A percentile compares a stretch with the other conserved stretches of the same genome.
phyloP scores from a whole-genome alignment of 2,797 vertebrate species.

The Ataeniobius toweri region DNA sequence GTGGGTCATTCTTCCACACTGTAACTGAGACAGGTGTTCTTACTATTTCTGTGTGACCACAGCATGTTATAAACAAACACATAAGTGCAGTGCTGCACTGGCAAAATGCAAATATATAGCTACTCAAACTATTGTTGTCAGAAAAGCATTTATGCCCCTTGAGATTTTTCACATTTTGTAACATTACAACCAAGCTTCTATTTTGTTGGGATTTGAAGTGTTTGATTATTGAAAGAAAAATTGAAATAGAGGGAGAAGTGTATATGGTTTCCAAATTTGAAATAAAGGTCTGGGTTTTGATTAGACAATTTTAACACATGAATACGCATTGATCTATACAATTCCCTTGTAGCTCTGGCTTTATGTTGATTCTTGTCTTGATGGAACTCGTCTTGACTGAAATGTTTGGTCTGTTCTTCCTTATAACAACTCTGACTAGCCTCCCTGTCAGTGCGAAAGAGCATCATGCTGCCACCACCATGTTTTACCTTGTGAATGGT shows the following conservation, averaged over 20 bases:
- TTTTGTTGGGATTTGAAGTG: not conserved
- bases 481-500: not conserved
- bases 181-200: not conserved
- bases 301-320: not conserved
- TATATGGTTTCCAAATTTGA: not conserved
- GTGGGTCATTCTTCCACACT: constrained; percentile 69
- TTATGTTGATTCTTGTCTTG: not conserved
- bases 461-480: not conserved
- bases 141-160: not conserved
- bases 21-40: constrained; percentile 76
- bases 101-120: constrained; percentile 28
- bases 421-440: too few relatives aligned
- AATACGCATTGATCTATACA: not conserved
- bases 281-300: not conserved
- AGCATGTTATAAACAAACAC: constrained; percentile 79
- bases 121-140: constrained; percentile 3
- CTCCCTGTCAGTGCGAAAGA: not conserved
- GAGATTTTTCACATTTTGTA: not conserved
- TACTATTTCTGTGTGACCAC: constrained; percentile 80
- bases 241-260: not conserved
- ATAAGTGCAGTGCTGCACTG: constrained; percentile 23
- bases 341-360: not conserved
- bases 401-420: not conserved
- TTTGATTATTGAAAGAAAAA: not conserved
- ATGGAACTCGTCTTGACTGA: not conserved